phyloP scores from a whole-genome alignment of 2,113 vertebrate genomes.

The Tyrannus savana region DNA sequence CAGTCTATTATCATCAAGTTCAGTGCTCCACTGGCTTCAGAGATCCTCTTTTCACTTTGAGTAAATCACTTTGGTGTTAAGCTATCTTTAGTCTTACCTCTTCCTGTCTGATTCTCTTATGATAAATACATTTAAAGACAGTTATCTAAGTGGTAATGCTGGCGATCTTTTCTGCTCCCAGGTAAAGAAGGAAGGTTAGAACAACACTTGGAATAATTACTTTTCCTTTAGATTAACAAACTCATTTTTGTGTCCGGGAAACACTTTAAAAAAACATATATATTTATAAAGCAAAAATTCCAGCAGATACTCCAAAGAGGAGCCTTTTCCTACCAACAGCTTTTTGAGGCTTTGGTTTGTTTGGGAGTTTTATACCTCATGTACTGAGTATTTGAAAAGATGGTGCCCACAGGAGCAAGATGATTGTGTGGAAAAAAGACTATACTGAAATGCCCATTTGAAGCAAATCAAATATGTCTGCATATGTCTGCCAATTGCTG shows the following conservation, averaged over 20 bases:
- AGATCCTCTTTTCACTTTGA: not conserved
- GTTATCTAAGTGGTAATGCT: not conserved
- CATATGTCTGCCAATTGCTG: not conserved
- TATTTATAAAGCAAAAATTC: not conserved
- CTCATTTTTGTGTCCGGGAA: not conserved
- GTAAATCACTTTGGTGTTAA: not conserved
- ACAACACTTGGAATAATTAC: not conserved
- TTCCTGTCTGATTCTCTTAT: not conserved
- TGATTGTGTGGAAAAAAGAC: not conserved
- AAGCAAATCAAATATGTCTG: conserved; percentile 38
- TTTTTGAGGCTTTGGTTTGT: not conserved
- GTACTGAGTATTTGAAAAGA: not conserved
- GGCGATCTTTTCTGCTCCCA: not conserved
- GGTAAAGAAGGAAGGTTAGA: not conserved
- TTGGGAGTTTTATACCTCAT: not conserved
- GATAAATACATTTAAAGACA: not conserved
- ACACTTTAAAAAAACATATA: not conserved
- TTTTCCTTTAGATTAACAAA: not conserved
- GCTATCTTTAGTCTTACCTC: not conserved
- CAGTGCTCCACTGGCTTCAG: not conserved
- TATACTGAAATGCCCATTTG: not conserved
- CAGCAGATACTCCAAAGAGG: not conserved
- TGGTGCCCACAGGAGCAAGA: not conserved
- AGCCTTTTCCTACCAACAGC: not conserved
- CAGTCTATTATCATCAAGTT: not conserved